Percentiles rank a stretch among this genome's conserved stretches.
Evolutionary conservation across 2,797 vertebrate species (phyloP).

Genomic region (Pangasius larnaudii): DNA sequence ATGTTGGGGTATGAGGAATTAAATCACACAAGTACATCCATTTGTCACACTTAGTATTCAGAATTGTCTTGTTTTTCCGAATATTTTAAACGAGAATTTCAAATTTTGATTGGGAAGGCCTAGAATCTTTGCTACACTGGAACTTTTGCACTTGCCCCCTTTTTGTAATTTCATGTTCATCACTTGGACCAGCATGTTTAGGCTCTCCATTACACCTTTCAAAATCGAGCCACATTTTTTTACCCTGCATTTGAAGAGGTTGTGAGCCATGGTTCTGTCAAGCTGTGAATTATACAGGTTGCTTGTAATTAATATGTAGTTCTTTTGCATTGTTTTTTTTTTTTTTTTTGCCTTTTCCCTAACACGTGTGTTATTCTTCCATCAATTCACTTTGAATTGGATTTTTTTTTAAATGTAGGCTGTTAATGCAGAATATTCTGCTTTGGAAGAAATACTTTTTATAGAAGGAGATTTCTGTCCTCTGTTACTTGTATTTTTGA

Average conservation of each 20-base stretch:
- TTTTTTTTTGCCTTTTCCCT: constrained; percentile 42
- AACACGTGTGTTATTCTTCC: constrained; percentile 67
- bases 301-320: constrained; percentile 75
- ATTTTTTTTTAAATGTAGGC: constrained; percentile 75
- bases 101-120: neutral
- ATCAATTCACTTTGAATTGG: constrained; percentile 89
- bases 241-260: constrained; percentile 63
- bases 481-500: constrained; percentile 78
- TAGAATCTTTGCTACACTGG: neutral
- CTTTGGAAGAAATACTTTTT: constrained; percentile 78
- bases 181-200: constrained; percentile 59
- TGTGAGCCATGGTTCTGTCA: constrained; percentile 74
- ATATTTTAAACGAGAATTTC: neutral
- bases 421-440: constrained; percentile 85
- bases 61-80: neutral
- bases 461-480: constrained; percentile 90
- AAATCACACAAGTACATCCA: neutral
- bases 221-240: constrained; percentile 59
- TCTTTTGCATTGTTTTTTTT: constrained; percentile 72
- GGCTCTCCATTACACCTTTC: constrained; percentile 58
- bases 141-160: constrained; percentile 31
- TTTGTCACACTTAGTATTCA: neutral
- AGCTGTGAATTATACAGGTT: constrained; percentile 84
- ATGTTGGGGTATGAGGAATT: neutral
- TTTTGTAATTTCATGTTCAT: neutral